Evolutionary conservation across 2,113 vertebrate species (phyloP), one percentile per base, ranked within the genome.

Genomic region (Hymenochirus boettgeri): DNA sequence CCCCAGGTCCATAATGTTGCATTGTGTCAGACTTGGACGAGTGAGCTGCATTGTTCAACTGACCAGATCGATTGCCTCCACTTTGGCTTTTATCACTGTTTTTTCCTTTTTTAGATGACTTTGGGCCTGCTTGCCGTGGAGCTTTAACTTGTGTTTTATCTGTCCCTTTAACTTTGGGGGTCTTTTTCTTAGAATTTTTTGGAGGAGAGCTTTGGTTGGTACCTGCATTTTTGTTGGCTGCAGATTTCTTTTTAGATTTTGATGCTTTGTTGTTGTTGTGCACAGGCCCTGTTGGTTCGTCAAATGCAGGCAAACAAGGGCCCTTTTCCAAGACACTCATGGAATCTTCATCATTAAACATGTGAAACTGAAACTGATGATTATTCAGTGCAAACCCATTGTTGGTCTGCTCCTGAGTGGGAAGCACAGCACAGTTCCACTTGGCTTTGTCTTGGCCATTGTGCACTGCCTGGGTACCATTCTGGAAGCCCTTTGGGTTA

Each of bases 191-290:
- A 71, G 83, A 81, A 72, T 80, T 89, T 88, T 99, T 96, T 73
- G 91, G 95, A 74, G 85, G 80, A 75, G 87, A 87, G 76, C 77
- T 88, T 84, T 86, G 84, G 79, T 84, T 89, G 74, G 80, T 60
- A 78, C 83, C 75, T 73, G 86, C 79, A 82, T 82, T 82, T 83
- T 93, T 95, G 79, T 83, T 90, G 79, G 85, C 85, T 79, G 83
- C 88, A 77, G 81, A 88, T 92, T 93, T 99, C 88, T 90, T 93
- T 87, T 95, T 97, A 52, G 92, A 89, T 83, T 92, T 96, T 72
- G 90, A 88, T 76, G 82, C 88, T 89, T 95, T 96, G 21, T 76
- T 86, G 71, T 83, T 90, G 71, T 82, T 77, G 79, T 76, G 83
- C 76, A 86, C 81, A 76, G 92, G 87, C 80, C 81, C 83, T 76